Evolutionary conservation across 2,888 invertebrate genomes (phyloP).

Genomic region (Eupithecia centaureata): DNA sequence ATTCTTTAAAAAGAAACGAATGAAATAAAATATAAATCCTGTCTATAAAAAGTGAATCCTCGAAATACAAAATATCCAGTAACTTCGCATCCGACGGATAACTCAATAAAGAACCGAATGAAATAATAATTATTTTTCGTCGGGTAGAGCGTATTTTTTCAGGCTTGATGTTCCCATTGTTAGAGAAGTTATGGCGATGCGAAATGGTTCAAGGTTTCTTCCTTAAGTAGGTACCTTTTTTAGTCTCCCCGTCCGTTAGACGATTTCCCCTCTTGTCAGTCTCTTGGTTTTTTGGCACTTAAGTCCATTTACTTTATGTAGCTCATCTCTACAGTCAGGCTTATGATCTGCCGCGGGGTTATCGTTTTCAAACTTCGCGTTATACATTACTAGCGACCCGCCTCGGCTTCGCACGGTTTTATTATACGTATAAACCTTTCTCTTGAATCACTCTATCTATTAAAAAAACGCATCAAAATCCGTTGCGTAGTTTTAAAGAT

Average conservation of each 20-base stretch:
- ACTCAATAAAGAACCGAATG: conserved; percentile 48
- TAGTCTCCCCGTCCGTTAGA: too few species aligned
- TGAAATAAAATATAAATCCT: conserved; percentile 42
- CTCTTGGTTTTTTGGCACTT: not conserved
- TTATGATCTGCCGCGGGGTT: too few species aligned
- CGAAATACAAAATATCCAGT: conserved; percentile 41
- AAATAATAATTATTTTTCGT: conserved; percentile 50
- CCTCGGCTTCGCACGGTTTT: too few species aligned
- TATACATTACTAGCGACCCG: too few species aligned
- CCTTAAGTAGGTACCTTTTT: not conserved
- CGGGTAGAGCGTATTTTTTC: conserved; percentile 43
- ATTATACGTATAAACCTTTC: too few species aligned
- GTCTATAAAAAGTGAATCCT: conserved; percentile 42
- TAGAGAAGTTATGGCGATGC: conserved; percentile 45
- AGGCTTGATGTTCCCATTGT: conserved; percentile 43
- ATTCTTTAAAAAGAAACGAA: not conserved
- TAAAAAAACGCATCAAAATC: too few species aligned
- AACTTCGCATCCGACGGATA: conserved; percentile 26
- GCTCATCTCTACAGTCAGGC: too few species aligned
- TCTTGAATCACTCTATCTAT: too few species aligned
- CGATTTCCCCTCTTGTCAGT: not conserved
- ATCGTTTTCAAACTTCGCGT: too few species aligned
- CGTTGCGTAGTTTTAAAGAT: too few species aligned
- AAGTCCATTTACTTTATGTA: not conserved
- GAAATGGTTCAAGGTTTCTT: conserved; percentile 20